Percentiles rank a stretch among this genome's conserved stretches.
phyloP scores from a whole-genome alignment of 2,888 invertebrate genomes.

The Seira musarum region DNA sequence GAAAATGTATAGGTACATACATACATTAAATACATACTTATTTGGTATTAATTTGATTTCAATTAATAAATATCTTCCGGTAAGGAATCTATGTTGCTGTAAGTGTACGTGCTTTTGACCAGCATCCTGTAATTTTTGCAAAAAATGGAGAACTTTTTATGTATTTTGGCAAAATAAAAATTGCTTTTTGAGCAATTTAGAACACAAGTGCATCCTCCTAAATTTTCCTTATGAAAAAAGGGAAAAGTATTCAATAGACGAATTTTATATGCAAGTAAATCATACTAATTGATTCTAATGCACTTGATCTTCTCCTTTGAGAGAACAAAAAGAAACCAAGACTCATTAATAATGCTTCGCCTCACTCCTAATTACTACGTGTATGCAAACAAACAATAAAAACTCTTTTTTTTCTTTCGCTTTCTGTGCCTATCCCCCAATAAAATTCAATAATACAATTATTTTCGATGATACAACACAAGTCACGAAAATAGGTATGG shows the following conservation, averaged over 20 bases:
- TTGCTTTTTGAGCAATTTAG: neutral
- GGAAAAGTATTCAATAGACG: neutral
- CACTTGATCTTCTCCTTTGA: neutral
- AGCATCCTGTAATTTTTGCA: no score
- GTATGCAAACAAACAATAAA: slow-evolving; percentile 10
- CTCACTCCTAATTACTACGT: slow-evolving; percentile 10
- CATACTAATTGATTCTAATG: neutral
- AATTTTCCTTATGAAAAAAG: neutral
- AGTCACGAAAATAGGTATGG: slow-evolving; percentile 10
- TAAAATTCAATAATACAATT: slow-evolving; percentile 6
- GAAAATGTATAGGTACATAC: no score
- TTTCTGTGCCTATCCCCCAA: neutral
- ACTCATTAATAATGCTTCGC: slow-evolving; percentile 10
- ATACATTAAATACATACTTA: no score
- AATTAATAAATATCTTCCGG: no score
- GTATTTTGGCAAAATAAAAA: neutral
- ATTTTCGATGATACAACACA: slow-evolving; percentile 4
- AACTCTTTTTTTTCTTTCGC: neutral
- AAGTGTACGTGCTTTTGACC: no score
- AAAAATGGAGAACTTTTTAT: neutral
- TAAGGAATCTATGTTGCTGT: slow-evolving; percentile 5
- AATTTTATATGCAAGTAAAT: slow-evolving; percentile 10
- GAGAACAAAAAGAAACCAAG: neutral
- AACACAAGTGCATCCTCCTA: neutral
- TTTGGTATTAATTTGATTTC: no score